Evolutionary conservation across 1,140 invertebrate genomes (phyloP).

Genomic region (Cataglyphis hispanica): DNA sequence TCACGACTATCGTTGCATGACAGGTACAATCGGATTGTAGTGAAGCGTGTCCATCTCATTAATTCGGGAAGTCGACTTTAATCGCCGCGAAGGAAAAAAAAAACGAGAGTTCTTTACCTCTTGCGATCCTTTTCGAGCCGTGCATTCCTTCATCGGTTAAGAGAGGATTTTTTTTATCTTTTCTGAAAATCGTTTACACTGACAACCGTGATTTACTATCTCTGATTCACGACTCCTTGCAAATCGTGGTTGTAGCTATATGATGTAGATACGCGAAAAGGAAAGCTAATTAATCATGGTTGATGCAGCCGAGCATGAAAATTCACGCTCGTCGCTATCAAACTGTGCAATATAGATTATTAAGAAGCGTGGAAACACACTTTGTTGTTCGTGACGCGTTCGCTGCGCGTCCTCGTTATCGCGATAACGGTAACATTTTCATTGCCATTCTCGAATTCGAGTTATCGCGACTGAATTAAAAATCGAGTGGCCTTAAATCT

Average conservation of each 20-base stretch:
- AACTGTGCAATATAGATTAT: conserved; percentile 14
- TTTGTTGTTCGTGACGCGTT: conserved; percentile 5
- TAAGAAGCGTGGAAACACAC: background rate
- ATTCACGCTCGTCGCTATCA: background rate
- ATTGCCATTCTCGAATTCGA: conserved; percentile 54
- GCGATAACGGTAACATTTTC: conserved; percentile 44
- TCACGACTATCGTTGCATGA: conserved; percentile 83
- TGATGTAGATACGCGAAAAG: conserved; percentile 21
- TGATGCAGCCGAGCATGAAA: background rate
- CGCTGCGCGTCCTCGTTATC: background rate
- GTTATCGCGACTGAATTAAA: conserved; percentile 39
- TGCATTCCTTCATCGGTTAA: background rate
- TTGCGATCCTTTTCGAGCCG: background rate
- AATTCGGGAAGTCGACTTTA: background rate
- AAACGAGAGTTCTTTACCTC: background rate
- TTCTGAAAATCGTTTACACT: background rate
- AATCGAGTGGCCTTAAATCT: conserved; percentile 84
- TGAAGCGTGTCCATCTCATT: conserved; percentile 39
- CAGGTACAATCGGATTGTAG: conserved; percentile 14
- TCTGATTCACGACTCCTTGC: background rate
- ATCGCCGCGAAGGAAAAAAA: background rate
- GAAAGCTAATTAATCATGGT: conserved; percentile 4
- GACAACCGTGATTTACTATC: conserved; percentile 37
- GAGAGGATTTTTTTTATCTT: background rate
- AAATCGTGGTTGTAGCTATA: background rate